A percentile compares a stretch with the other conserved stretches of the same genome.
Evolutionary conservation across 2,888 invertebrate genomes (phyloP).

Genomic region (Matsumyia berberina): DNA sequence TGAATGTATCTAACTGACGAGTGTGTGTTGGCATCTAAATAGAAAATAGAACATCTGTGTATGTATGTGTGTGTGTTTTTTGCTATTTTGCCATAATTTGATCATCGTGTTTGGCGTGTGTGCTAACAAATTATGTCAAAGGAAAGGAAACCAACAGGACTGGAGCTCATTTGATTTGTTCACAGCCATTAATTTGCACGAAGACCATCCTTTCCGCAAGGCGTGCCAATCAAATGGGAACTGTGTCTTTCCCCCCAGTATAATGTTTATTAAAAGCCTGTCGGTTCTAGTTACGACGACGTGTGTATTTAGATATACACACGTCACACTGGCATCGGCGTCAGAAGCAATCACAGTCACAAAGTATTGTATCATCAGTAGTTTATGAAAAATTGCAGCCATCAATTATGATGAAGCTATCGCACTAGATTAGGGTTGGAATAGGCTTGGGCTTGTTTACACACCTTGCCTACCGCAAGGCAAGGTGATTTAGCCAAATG

Average conservation of each 20-base stretch:
- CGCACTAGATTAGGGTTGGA: background rate
- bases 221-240: slow-evolving; percentile 31
- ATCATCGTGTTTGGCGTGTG: slow-evolving; percentile 13
- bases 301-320: slow-evolving; percentile 6
- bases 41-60: background rate
- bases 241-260: background rate
- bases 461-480: background rate
- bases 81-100: slow-evolving; percentile 20
- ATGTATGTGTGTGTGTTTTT: background rate
- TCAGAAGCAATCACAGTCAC: slow-evolving; percentile 19
- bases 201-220: slow-evolving; percentile 10
- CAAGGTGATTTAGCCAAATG: slow-evolving; percentile 9
- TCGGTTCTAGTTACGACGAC: background rate
- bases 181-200: slow-evolving; percentile 26
- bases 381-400: slow-evolving; percentile 37
- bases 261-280: slow-evolving; percentile 21
- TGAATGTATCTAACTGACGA: slow-evolving; percentile 4
- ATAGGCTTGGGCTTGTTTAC: background rate
- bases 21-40: background rate
- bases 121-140: slow-evolving; percentile 35
- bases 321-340: background rate
- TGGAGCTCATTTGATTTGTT: slow-evolving; percentile 21
- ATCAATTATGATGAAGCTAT: slow-evolving; percentile 30
- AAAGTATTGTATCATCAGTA: slow-evolving; percentile 18
- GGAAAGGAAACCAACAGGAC: slow-evolving; percentile 6